These are phyloP conservation scores for Dolichoris vasculosae DNA, from an alignment of 1,140 invertebrate genomes.

Conservation along the genomic window DNA sequence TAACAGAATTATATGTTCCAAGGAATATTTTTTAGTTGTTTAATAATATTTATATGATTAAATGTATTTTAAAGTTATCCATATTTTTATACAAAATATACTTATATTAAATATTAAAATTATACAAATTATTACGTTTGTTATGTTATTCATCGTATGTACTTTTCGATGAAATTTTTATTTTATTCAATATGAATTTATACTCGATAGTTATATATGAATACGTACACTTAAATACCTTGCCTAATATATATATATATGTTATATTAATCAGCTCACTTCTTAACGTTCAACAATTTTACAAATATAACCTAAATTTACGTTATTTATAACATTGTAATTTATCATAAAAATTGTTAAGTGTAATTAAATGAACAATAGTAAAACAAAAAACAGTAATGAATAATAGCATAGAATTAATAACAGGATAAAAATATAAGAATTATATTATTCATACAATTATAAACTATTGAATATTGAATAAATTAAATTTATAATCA, in stretches of 20 bases:
- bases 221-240: not conserved
- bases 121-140: too few relatives aligned
- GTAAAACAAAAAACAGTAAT: not conserved
- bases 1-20: not conserved
- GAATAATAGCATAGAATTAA: not conserved
- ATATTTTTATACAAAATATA: too few relatives aligned
- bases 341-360: not conserved
- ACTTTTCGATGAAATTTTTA: not conserved
- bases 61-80: too few relatives aligned
- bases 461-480: too few relatives aligned
- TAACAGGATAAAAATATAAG: not conserved
- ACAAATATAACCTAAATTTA: not conserved
- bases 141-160: not conserved
- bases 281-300: not conserved
- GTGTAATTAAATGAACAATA: not conserved
- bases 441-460: not conserved
- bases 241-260: not conserved
- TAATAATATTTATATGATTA: too few relatives aligned
- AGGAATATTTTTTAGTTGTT: too few relatives aligned
- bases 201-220: not conserved
- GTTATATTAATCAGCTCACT: not conserved
- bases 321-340: not conserved
- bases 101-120: too few relatives aligned
- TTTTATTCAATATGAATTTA: not conserved
- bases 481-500: not conserved